These are phyloP conservation scores for Hyaena hyaena DNA, from an alignment of 2,113 vertebrate species.

Conservation along the genomic window DNA sequence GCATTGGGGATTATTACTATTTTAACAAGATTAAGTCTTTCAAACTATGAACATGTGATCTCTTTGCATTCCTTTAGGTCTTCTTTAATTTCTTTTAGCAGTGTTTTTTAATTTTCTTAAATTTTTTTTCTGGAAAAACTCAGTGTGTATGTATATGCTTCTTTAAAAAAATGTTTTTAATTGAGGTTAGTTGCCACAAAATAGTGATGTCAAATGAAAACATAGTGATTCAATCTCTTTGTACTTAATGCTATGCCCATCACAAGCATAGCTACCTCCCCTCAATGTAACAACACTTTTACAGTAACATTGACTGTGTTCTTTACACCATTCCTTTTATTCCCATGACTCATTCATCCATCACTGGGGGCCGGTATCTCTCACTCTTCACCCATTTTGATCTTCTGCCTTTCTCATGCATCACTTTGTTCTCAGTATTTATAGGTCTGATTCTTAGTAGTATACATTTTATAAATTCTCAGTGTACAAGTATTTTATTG, in stretches of 20 bases:
- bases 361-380: not conserved
- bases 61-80: not conserved
- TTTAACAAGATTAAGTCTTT: not conserved
- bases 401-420: not conserved
- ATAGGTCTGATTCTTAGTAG: not conserved
- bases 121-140: not conserved
- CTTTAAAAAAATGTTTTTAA: not conserved
- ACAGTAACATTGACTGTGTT: not conserved
- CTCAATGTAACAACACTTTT: not conserved
- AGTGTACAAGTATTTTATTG: not conserved
- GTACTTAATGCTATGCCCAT: not conserved
- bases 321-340: not conserved
- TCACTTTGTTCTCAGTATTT: not conserved
- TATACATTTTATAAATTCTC: not conserved
- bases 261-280: not conserved
- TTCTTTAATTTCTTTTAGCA: not conserved
- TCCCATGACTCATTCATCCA: not conserved
- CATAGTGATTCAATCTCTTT: not conserved
- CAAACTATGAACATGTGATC: not conserved
- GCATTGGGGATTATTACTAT: not conserved
- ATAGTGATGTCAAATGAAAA: not conserved
- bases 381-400: not conserved
- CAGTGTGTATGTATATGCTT: not conserved
- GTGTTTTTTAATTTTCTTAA: not conserved
- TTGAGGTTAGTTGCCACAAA: not conserved